A percentile compares a stretch with the other conserved stretches of the same genome.
Evolutionary conservation across 2,113 vertebrate species (phyloP).

Genomic region (Paedocypris sp.): DNA sequence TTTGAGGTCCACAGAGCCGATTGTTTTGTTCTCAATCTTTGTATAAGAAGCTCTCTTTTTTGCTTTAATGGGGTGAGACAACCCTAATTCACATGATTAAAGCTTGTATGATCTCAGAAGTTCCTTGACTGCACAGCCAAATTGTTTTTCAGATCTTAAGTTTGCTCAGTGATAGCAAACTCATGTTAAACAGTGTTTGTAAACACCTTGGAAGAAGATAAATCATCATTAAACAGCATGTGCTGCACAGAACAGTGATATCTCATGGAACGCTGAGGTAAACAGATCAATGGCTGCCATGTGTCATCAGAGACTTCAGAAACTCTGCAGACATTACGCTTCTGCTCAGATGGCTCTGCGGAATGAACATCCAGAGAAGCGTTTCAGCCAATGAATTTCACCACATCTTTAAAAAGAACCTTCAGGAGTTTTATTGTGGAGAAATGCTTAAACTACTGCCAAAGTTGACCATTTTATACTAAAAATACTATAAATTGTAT

Average conservation of each 20-base stretch:
- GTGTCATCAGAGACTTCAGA: not conserved
- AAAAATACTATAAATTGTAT: too few relatives aligned
- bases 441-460: too few relatives aligned
- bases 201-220: slow-evolving; percentile 39
- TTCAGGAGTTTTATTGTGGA: too few relatives aligned
- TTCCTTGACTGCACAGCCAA: not conserved
- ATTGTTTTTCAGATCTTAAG: not conserved
- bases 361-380: slow-evolving; percentile 41
- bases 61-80: too few relatives aligned
- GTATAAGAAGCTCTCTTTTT: too few relatives aligned
- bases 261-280: slow-evolving; percentile 48
- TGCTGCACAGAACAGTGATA: slow-evolving; percentile 17
- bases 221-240: slow-evolving; percentile 35
- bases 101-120: too few relatives aligned
- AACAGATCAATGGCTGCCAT: slow-evolving; percentile 22
- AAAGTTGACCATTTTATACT: too few relatives aligned
- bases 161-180: not conserved
- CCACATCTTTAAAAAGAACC: not conserved
- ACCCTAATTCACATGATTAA: too few relatives aligned
- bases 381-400: not conserved
- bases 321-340: slow-evolving; percentile 25
- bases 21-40: too few relatives aligned
- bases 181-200: slow-evolving; percentile 22
- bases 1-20: too few relatives aligned
- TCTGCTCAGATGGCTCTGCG: slow-evolving; percentile 49